A percentile compares a stretch with the other conserved stretches of the same genome.
These are phyloP conservation scores for Camponotus fellah DNA, from an alignment of 2,888 invertebrate genomes.

Conservation along the genomic window DNA sequence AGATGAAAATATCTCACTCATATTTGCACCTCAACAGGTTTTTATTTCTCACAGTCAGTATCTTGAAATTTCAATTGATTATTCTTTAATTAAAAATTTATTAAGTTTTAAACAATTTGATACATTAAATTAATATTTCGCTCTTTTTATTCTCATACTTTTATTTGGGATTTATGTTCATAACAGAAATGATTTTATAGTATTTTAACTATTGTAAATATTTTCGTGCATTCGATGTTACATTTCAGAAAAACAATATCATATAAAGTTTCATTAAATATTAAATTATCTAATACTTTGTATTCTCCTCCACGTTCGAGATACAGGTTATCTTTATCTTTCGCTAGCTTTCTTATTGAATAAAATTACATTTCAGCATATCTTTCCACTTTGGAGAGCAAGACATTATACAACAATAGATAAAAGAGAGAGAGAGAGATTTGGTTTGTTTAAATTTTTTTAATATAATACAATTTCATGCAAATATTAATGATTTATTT, in stretches of 20 bases:
- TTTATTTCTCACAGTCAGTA: background rate
- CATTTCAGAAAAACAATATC: background rate
- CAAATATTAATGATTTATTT: conserved; percentile 29
- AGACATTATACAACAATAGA: background rate
- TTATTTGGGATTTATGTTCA: background rate
- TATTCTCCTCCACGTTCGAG: conserved; percentile 55
- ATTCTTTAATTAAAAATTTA: conserved; percentile 23
- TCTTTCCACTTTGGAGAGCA: conserved; percentile 20
- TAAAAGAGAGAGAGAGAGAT: conserved; percentile 35
- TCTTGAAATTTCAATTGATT: conserved; percentile 2
- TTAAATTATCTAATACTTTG: conserved; percentile 44
- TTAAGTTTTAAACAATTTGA: background rate
- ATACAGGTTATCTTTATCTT: conserved; percentile 43
- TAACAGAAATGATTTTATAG: background rate
- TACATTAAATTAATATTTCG: conserved; percentile 23
- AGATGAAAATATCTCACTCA: background rate
- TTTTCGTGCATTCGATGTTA: conserved; percentile 21
- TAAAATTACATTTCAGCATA: conserved; percentile 38
- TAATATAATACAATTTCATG: conserved; percentile 18
- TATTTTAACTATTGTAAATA: conserved; percentile 14
- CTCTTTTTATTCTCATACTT: conserved; percentile 19
- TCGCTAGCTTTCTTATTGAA: conserved; percentile 24
- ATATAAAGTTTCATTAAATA: conserved; percentile 29
- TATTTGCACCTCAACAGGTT: background rate
- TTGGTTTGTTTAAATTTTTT: background rate